These are phyloP conservation scores for Idris sp. DNA, from an alignment of 1,140 invertebrate genomes.

Conservation along the genomic window DNA sequence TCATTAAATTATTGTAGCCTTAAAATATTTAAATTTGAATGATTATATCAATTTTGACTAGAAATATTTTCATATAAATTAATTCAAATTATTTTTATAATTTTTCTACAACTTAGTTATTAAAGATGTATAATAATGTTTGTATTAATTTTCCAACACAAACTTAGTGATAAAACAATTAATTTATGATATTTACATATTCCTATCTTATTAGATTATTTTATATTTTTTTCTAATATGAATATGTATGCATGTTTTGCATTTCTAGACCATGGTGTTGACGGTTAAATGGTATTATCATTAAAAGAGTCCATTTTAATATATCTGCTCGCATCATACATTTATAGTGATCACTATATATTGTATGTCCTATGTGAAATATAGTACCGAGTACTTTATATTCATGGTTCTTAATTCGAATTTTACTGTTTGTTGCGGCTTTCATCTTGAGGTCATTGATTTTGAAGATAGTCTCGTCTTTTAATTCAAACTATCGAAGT, in stretches of 20 bases:
- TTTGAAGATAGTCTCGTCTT: background rate
- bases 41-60: no score
- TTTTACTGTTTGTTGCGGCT: background rate
- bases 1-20: no score
- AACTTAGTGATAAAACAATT: no score
- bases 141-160: no score
- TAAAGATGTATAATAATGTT: no score
- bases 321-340: background rate
- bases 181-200: no score
- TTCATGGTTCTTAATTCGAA: background rate
- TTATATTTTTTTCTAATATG: background rate
- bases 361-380: conserved; percentile 2
- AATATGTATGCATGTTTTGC: conserved; percentile 14
- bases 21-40: no score
- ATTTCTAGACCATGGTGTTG: conserved; percentile 4
- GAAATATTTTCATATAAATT: no score
- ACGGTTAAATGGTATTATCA: background rate
- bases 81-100: no score
- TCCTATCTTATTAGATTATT: no score
- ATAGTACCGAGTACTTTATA: background rate
- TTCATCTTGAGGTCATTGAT: background rate
- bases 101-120: no score
- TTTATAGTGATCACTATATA: conserved; percentile 8
- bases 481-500: background rate
- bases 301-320: conserved; percentile 2